Evolutionary conservation across 2,888 invertebrate species (phyloP).

Genomic region (Volucella inflata): DNA sequence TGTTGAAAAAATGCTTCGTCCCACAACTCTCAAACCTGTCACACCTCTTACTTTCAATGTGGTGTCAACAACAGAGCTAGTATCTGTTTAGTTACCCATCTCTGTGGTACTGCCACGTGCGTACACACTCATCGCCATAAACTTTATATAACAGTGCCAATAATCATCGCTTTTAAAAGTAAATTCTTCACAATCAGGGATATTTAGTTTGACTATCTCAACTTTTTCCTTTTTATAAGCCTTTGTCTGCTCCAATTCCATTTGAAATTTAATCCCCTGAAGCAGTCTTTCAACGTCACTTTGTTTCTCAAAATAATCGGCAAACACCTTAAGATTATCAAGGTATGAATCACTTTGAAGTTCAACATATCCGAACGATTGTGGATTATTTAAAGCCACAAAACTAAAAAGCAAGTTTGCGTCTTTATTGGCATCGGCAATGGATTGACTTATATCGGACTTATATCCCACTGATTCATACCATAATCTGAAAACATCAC

Average conservation of each 20-base stretch:
- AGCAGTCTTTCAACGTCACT: conserved; percentile 82
- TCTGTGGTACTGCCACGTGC: conserved; percentile 88
- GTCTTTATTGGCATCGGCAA: conserved; percentile 21
- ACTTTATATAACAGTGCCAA: conserved; percentile 88
- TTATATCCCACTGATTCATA: conserved; percentile 36
- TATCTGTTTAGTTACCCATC: conserved; percentile 87
- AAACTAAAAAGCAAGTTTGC: conserved; percentile 61
- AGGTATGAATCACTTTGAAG: conserved; percentile 84
- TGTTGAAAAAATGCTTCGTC: conserved; percentile 90
- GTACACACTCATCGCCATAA: conserved; percentile 87
- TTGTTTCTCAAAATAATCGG: conserved; percentile 85
- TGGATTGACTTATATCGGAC: conserved; percentile 24
- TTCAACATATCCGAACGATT: conserved; percentile 83
- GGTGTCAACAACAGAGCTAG: conserved; percentile 87
- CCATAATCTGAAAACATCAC: conserved; percentile 52
- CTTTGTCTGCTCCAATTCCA: conserved; percentile 82
- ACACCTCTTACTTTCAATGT: conserved; percentile 87
- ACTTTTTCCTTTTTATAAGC: conserved; percentile 82
- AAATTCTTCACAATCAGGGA: conserved; percentile 77
- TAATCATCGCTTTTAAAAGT: conserved; percentile 83
- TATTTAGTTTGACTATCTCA: conserved; percentile 74
- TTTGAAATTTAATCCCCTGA: conserved; percentile 79
- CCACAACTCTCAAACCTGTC: conserved; percentile 87
- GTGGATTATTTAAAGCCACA: conserved; percentile 79
- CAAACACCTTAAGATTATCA: conserved; percentile 85